Evolutionary conservation across 1,140 invertebrate species (phyloP), one percentile per base, ranked within the genome.

Genomic region (Microplitis mediator): DNA sequence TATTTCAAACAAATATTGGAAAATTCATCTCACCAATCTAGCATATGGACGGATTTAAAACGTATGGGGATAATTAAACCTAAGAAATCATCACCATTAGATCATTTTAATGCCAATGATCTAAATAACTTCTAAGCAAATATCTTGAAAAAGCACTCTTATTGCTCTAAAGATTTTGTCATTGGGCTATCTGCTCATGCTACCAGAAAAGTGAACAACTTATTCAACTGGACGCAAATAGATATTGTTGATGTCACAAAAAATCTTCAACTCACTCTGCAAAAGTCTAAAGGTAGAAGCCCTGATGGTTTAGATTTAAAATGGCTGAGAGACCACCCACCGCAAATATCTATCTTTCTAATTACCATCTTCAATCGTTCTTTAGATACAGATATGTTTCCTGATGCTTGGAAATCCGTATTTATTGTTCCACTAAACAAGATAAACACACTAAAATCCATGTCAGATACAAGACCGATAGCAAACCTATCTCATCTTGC

Each of bases 341-440:
- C 9, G 4, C 13, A 14, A 14, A n/a, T 54, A 14, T 54, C 13
- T 54, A n/a, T 16, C 11, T 54, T 14, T 54, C n/a, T 54, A 16
- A 16, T 54, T 2, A 54, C 9, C 13, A 54, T 16, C 13, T n/a
- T 54, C 4, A 54, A 54, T 54, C 13, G 14, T 54, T 14, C 51
- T n/a, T 13, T 54, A 4, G 51, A 14, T 5, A 14, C 51, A 16
- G n/a, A 13, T 1, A 54, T 54, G 0, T 65, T 65, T 50, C 63
- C 63, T n/a, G 36, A 36, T 4, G 23, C 5, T 45, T 45, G 34
- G 36, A 65, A 65, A 65, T 39, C 8, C 6, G 36, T 50, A n/a
- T 39, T 50, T 65, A 65, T 65, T 50, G 16, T 36, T 8, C 63
- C 63, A 36, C 23, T 65, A 16, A 51, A 45, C n/a, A 65, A 65